phyloP scores from a whole-genome alignment of 1,140 invertebrate genomes.

The Choristoneura fumiferana region DNA sequence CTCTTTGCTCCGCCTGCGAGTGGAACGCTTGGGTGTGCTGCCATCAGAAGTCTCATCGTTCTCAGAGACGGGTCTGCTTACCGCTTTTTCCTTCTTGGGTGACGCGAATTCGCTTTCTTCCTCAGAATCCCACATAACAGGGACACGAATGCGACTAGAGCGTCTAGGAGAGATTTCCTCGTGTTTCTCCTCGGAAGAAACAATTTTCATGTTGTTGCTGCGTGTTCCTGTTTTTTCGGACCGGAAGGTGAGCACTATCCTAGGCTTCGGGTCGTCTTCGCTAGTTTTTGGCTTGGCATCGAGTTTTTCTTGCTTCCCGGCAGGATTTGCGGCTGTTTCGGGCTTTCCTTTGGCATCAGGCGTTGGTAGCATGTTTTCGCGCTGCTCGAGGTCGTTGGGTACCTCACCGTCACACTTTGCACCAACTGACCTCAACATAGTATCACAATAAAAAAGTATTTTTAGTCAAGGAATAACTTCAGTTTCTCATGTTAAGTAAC shows the following conservation, averaged over 20 bases:
- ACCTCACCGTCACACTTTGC: neutral
- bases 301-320: constrained; percentile 46
- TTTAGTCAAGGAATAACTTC: no score
- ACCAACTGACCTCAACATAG: neutral
- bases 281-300: constrained; percentile 17
- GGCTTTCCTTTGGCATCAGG: constrained; percentile 22
- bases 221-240: constrained; percentile 73
- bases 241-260: constrained; percentile 74
- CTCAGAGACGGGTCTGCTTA: constrained; percentile 54
- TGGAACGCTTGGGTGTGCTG: constrained; percentile 65
- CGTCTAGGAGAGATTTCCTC: constrained; percentile 58
- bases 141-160: constrained; percentile 42
- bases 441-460: neutral
- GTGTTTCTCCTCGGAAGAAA: constrained; percentile 70
- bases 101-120: constrained; percentile 49
- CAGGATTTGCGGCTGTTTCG: constrained; percentile 45
- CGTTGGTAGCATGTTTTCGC: constrained; percentile 3
- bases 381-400: neutral
- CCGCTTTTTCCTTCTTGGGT: constrained; percentile 47
- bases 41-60: constrained; percentile 64
- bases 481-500: no score
- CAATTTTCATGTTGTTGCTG: constrained; percentile 73
- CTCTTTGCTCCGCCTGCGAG: constrained; percentile 73
- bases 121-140: constrained; percentile 57
- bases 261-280: constrained; percentile 65